Evolutionary conservation across 2,113 vertebrate genomes (phyloP).

Genomic region (Crotalus viridis): DNA sequence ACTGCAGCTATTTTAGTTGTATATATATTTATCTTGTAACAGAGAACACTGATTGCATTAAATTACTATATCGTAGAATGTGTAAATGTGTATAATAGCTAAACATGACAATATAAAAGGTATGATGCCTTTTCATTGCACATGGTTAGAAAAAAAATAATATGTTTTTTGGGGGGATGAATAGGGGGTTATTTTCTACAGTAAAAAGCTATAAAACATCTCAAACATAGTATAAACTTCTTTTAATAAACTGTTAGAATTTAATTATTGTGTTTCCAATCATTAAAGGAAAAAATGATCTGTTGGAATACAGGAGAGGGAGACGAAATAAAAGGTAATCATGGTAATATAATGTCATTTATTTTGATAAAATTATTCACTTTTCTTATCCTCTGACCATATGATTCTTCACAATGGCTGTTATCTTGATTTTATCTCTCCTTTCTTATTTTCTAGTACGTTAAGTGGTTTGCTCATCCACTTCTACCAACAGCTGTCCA

Average conservation of each 20-base stretch:
- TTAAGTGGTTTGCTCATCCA: background rate
- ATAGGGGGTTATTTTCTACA: background rate
- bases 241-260: background rate
- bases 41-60: background rate
- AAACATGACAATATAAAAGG: background rate
- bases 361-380: background rate
- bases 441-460: background rate
- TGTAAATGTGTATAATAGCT: background rate
- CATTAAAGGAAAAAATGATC: too few relatives aligned
- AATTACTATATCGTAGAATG: background rate
- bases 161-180: too few relatives aligned
- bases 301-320: too few relatives aligned
- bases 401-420: background rate
- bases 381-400: background rate
- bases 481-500: background rate
- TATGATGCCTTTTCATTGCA: background rate
- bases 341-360: background rate
- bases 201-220: background rate
- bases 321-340: background rate
- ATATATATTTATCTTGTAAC: background rate
- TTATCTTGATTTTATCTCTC: background rate
- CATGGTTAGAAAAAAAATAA: background rate
- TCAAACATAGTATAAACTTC: background rate
- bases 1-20: background rate
- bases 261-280: too few relatives aligned